Conservation (phyloP, 2,888 invertebrate genomes). For the Rhodophaea formosa region DNA sequence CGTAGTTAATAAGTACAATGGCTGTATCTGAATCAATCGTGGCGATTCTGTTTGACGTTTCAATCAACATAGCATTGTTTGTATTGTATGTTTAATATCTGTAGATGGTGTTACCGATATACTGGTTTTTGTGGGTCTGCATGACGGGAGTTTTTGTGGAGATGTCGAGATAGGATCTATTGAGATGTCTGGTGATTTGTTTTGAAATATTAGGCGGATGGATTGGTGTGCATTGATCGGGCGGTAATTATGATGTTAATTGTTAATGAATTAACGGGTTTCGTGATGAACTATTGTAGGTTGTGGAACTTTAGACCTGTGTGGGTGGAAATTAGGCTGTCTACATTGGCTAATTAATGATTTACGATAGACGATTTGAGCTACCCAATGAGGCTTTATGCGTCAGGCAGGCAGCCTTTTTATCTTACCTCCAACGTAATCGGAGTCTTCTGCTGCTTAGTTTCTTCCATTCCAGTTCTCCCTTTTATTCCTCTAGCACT, state of each 20-base stretch:
- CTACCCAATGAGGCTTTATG: no score
- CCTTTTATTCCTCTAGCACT: no score
- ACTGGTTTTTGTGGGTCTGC: constrained; percentile 63
- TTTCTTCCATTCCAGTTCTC: no score
- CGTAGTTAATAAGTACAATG: constrained; percentile 75
- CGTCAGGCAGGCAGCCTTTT: no score
- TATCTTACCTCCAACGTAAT: no score
- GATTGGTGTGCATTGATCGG: constrained; percentile 18
- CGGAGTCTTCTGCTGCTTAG: no score
- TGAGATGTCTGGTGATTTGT: constrained; percentile 65
- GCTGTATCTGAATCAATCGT: constrained; percentile 69
- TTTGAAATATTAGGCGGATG: constrained; percentile 53
- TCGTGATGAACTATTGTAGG: background rate
- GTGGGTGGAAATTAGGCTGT: background rate
- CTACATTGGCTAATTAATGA: background rate
- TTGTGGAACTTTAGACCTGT: background rate
- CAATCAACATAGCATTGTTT: constrained; percentile 79
- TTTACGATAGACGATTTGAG: background rate
- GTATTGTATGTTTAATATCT: constrained; percentile 77
- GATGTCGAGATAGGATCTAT: constrained; percentile 48
- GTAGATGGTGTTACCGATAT: constrained; percentile 80
- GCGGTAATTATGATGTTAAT: constrained; percentile 17
- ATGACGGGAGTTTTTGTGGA: constrained; percentile 52
- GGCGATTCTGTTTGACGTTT: constrained; percentile 76
- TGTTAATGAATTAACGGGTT: constrained; percentile 17